These are phyloP conservation scores for Aporrectodea caliginosa DNA, from an alignment of 1,140 invertebrate genomes.

Conservation along the genomic window DNA sequence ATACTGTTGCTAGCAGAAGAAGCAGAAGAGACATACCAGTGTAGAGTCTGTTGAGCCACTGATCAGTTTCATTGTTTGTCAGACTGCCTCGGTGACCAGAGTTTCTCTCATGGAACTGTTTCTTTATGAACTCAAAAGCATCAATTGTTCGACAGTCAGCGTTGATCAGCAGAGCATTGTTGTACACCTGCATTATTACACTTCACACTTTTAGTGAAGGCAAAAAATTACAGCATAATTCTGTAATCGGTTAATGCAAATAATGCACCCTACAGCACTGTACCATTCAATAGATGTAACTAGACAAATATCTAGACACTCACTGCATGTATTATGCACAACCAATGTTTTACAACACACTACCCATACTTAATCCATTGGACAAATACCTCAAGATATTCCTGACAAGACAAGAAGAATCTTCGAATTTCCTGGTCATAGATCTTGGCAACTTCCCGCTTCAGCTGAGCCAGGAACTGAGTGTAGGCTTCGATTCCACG, in stretches of 20 bases:
- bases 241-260: too few species aligned
- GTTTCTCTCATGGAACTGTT: slow-evolving; percentile 29
- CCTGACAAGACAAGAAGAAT: slow-evolving; percentile 27
- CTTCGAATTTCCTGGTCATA: slow-evolving; percentile 28
- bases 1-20: too few species aligned
- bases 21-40: slow-evolving; percentile 38
- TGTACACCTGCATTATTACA: slow-evolving; percentile 42
- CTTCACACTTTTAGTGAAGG: too few species aligned
- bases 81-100: not conserved
- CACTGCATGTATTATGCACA: too few species aligned
- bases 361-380: too few species aligned
- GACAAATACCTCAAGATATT: slow-evolving; percentile 30
- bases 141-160: slow-evolving; percentile 39
- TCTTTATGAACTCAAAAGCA: slow-evolving; percentile 37
- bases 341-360: too few species aligned
- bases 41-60: slow-evolving; percentile 33
- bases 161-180: slow-evolving; percentile 40
- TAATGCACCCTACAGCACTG: too few species aligned
- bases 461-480: slow-evolving; percentile 33
- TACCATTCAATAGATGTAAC: too few species aligned
- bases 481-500: slow-evolving; percentile 32
- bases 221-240: too few species aligned
- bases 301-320: too few species aligned
- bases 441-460: slow-evolving; percentile 30
- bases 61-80: slow-evolving; percentile 31